Conservation (phyloP, 2,888 invertebrate species). For the Sarcophaga carnaria region DNA sequence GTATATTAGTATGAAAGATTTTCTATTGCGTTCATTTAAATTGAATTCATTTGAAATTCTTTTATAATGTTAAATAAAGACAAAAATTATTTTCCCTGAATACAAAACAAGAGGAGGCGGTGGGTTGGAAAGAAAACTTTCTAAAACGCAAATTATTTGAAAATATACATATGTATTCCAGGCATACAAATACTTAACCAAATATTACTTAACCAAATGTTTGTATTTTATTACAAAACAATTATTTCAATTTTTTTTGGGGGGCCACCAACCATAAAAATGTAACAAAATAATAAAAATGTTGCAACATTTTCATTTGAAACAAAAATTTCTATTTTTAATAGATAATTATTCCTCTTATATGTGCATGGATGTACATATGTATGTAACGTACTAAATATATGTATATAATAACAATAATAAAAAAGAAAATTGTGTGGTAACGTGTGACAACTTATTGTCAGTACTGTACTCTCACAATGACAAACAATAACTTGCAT, state of each 20-base stretch:
- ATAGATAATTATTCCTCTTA: background rate
- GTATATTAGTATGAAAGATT: background rate
- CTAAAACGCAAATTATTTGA: conserved; percentile 22
- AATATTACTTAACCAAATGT: conserved; percentile 19
- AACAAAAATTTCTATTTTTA: conserved; percentile 31
- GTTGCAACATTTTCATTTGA: background rate
- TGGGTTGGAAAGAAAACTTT: background rate
- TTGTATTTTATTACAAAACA: conserved; percentile 14
- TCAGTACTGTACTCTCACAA: conserved; percentile 7
- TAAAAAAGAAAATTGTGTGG: background rate
- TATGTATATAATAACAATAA: background rate
- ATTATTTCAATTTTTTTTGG: conserved; percentile 11
- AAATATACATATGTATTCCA: background rate
- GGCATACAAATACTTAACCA: conserved; percentile 6
- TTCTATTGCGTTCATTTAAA: background rate
- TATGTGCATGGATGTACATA: background rate
- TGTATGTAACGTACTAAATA: background rate
- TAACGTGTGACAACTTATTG: background rate
- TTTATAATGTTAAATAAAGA: conserved; percentile 19
- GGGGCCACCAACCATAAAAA: background rate
- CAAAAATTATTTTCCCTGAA: conserved; percentile 12
- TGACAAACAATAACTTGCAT: conserved; percentile 14
- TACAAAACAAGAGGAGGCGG: too few species aligned
- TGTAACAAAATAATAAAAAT: background rate
- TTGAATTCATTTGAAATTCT: background rate